Conservation (phyloP, 2,113 vertebrate species). For the Brienomyrus brachyistius region DNA sequence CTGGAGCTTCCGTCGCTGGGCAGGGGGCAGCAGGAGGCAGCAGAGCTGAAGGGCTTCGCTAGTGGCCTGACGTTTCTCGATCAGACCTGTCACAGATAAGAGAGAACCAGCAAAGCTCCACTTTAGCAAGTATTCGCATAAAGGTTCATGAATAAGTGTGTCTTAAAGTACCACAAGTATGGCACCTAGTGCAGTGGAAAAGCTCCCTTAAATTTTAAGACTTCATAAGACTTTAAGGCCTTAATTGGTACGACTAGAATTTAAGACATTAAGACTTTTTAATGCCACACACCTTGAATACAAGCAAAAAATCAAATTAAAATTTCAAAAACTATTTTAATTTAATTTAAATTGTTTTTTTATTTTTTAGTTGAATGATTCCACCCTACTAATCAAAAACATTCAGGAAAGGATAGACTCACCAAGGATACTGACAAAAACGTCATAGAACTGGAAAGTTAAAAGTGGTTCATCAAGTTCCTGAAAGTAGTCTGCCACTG, state of each 20-base stretch:
- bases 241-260: neutral
- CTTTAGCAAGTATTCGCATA: neutral
- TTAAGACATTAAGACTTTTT: neutral
- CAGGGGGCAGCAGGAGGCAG: conserved; percentile 72
- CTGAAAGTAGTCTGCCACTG: conserved; percentile 71
- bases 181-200: neutral
- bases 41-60: conserved; percentile 74
- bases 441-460: conserved; percentile 74
- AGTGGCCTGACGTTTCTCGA: conserved; percentile 50
- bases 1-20: conserved; percentile 71
- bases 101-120: neutral
- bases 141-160: neutral
- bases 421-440: conserved; percentile 77
- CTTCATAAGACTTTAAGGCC: neutral
- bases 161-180: neutral
- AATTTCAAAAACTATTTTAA: neutral
- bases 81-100: conserved; percentile 30
- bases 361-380: neutral
- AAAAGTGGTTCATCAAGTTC: conserved; percentile 73
- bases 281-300: neutral
- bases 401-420: conserved; percentile 34
- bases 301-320: no score
- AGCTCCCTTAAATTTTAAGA: neutral
- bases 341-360: neutral
- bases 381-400: neutral